Evolutionary conservation across 2,888 invertebrate genomes (phyloP).

Genomic region (Drosophila helvetica): DNA sequence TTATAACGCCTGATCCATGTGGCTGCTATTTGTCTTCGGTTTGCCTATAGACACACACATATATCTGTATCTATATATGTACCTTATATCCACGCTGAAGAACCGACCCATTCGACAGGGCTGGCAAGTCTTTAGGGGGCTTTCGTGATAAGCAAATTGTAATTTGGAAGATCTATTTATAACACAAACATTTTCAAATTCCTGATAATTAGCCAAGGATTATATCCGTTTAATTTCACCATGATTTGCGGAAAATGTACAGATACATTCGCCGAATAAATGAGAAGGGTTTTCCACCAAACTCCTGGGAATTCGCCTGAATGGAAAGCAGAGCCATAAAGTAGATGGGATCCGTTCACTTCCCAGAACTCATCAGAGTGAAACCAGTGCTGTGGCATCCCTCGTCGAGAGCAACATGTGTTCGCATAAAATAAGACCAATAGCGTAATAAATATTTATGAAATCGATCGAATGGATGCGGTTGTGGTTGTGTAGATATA

Average conservation of each 20-base stretch:
- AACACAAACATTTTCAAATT: slow-evolving; percentile 26
- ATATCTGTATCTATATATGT: neutral
- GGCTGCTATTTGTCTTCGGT: slow-evolving; percentile 20
- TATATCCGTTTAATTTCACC: slow-evolving; percentile 17
- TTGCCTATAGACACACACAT: neutral
- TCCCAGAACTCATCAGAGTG: slow-evolving; percentile 8
- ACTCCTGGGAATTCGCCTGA: slow-evolving; percentile 9
- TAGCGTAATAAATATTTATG: slow-evolving; percentile 65
- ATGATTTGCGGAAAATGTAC: slow-evolving; percentile 14
- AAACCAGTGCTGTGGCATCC: slow-evolving; percentile 22
- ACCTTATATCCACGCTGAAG: neutral
- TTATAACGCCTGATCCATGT: slow-evolving; percentile 35
- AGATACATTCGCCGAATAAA: neutral
- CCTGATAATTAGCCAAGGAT: slow-evolving; percentile 2
- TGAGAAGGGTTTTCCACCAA: slow-evolving; percentile 1
- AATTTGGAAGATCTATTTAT: neutral
- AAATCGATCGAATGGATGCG: slow-evolving; percentile 21
- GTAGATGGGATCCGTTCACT: slow-evolving; percentile 12
- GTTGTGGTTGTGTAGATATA: slow-evolving; percentile 8
- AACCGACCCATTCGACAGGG: slow-evolving; percentile 29
- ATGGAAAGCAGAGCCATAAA: slow-evolving; percentile 2
- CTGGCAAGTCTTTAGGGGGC: slow-evolving; percentile 4
- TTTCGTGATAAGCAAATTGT: neutral
- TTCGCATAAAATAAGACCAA: slow-evolving; percentile 55
- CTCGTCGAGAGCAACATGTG: slow-evolving; percentile 50